phyloP scores from a whole-genome alignment of 2,888 invertebrate genomes.

The Hyposoter didymator region DNA sequence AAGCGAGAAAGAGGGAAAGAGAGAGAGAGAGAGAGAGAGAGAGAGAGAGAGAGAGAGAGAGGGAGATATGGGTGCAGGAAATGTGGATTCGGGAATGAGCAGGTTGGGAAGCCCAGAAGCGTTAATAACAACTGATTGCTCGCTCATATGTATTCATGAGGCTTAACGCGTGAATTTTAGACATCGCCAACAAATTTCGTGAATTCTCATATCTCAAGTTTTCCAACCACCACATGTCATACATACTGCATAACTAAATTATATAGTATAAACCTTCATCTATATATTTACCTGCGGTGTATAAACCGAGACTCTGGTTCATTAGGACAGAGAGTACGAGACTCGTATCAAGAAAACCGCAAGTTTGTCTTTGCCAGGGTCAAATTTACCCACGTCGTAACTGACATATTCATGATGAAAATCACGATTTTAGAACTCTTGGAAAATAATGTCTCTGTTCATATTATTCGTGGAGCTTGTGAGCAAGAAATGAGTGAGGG shows the following conservation, averaged over 20 bases:
- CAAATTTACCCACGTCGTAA: constrained; percentile 34
- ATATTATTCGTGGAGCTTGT: not conserved
- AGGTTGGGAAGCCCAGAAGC: constrained; percentile 34
- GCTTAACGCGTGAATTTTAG: constrained; percentile 62
- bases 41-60: not conserved
- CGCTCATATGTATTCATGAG: constrained; percentile 67
- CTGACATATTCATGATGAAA: constrained; percentile 32
- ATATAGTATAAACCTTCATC: not conserved
- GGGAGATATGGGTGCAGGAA: constrained; percentile 18
- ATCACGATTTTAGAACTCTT: constrained; percentile 11
- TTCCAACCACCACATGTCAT: constrained; percentile 28
- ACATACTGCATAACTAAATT: constrained; percentile 19
- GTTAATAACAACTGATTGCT: constrained; percentile 69
- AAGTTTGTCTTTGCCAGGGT: constrained; percentile 27
- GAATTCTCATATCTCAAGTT: constrained; percentile 45
- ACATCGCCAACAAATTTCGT: constrained; percentile 62
- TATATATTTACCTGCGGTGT: not conserved
- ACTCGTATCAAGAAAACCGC: constrained; percentile 34
- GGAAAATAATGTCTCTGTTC: constrained; percentile 27
- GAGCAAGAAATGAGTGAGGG: not conserved
- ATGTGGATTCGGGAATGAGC: constrained; percentile 49
- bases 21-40: not conserved
- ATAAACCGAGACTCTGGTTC: constrained; percentile 31
- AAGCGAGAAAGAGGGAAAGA: constrained; percentile 11
- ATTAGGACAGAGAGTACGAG: constrained; percentile 43